Conservation (phyloP, 2,888 invertebrate genomes). For the Achlya flavicornis region DNA sequence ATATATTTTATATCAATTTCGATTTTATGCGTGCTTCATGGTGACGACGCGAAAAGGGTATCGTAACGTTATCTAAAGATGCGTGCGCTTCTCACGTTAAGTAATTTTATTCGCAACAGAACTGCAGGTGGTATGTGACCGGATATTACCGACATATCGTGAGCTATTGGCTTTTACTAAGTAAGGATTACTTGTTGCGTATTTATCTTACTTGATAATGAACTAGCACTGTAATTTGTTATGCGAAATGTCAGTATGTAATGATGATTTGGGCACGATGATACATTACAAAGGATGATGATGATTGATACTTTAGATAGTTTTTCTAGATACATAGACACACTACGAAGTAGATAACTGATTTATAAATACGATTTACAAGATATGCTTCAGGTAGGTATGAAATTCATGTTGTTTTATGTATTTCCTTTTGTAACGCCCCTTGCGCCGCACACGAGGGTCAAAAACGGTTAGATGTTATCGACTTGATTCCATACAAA, state of each 20-base stretch:
- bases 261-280: no score
- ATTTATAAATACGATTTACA: no score
- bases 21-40: background rate
- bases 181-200: conserved; percentile 34
- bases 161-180: conserved; percentile 41
- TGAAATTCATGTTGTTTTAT: no score
- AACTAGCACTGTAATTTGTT: no score
- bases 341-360: no score
- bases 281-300: no score
- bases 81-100: conserved; percentile 21
- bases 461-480: conserved; percentile 62
- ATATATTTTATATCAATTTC: no score
- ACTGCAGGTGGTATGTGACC: conserved; percentile 56
- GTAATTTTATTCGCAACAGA: conserved; percentile 35
- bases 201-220: conserved; percentile 26
- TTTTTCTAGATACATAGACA: no score
- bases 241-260: no score
- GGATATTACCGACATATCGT: conserved; percentile 35
- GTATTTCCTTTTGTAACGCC: conserved; percentile 57
- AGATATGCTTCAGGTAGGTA: conserved; percentile 20
- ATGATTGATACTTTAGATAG: no score
- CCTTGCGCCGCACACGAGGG: conserved; percentile 58
- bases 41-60: background rate
- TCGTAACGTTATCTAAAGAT: background rate
- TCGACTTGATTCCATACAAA: conserved; percentile 59